Evolutionary conservation across 2,797 vertebrate genomes (phyloP).

Genomic region (Arctocebus calabarensis): DNA sequence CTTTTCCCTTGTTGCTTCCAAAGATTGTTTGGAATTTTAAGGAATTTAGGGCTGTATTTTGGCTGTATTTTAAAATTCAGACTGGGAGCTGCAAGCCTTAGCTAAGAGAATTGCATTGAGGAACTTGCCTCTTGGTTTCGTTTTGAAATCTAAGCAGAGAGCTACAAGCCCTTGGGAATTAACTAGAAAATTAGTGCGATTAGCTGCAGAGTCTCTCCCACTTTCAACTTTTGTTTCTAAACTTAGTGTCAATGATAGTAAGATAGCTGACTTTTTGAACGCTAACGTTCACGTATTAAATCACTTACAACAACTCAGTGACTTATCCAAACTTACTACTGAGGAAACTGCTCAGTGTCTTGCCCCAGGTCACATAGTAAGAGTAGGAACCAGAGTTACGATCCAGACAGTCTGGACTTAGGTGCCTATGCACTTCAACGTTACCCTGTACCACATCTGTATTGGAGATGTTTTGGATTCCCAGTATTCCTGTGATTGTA

Average conservation of each 20-base stretch:
- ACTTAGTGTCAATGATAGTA: not conserved
- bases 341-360: not conserved
- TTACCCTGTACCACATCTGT: not conserved
- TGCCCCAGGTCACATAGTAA: not conserved
- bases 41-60: slow-evolving; percentile 34
- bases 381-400: not conserved
- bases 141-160: slow-evolving; percentile 25
- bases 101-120: slow-evolving; percentile 27
- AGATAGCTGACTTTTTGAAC: not conserved
- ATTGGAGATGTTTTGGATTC: slow-evolving; percentile 31
- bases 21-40: not conserved
- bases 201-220: not conserved
- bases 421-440: not conserved
- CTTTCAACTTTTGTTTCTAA: not conserved
- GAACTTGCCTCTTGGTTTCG: not conserved
- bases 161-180: not conserved
- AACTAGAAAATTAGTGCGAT: slow-evolving; percentile 1
- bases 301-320: not conserved
- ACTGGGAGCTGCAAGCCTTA: not conserved
- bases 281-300: slow-evolving; percentile 1
- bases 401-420: not conserved
- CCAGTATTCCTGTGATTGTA: not conserved
- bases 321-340: not conserved
- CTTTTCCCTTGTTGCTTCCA: not conserved
- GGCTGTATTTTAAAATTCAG: slow-evolving; percentile 27